Evolutionary conservation across 2,113 vertebrate genomes (phyloP).

Genomic region (Scytalopus superciliaris): DNA sequence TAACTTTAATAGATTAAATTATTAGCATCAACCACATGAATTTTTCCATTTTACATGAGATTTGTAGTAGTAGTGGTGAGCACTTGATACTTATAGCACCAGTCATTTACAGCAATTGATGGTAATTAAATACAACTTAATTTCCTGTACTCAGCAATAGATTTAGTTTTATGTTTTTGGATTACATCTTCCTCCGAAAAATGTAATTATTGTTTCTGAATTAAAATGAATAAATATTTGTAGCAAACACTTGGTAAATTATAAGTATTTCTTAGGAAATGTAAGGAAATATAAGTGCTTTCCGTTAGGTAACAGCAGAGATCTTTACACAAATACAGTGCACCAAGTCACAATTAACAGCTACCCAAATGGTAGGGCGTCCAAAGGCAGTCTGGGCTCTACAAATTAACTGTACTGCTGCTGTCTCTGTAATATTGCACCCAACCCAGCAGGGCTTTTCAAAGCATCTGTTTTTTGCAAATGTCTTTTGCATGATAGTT

Average conservation of each 20-base stretch:
- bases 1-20: neutral
- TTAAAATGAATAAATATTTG: slow-evolving; percentile 19
- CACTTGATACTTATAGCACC: neutral
- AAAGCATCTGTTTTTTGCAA: neutral
- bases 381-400: neutral
- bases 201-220: slow-evolving; percentile 51
- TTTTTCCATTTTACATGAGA: slow-evolving; percentile 35
- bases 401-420: neutral
- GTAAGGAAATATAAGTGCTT: neutral
- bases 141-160: slow-evolving; percentile 40
- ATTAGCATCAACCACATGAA: neutral
- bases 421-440: neutral
- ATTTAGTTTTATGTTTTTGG: slow-evolving; percentile 51
- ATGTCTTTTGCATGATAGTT: neutral
- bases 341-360: neutral
- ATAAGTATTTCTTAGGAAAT: neutral
- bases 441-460: neutral
- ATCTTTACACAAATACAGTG: neutral
- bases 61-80: slow-evolving; percentile 4
- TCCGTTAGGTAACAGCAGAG: neutral
- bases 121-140: slow-evolving; percentile 59
- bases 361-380: neutral
- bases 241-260: neutral
- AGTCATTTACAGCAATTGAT: slow-evolving; percentile 11
- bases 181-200: slow-evolving; percentile 2